Evolutionary conservation across 2,797 vertebrate genomes (phyloP).

Genomic region (Mus spretus): DNA sequence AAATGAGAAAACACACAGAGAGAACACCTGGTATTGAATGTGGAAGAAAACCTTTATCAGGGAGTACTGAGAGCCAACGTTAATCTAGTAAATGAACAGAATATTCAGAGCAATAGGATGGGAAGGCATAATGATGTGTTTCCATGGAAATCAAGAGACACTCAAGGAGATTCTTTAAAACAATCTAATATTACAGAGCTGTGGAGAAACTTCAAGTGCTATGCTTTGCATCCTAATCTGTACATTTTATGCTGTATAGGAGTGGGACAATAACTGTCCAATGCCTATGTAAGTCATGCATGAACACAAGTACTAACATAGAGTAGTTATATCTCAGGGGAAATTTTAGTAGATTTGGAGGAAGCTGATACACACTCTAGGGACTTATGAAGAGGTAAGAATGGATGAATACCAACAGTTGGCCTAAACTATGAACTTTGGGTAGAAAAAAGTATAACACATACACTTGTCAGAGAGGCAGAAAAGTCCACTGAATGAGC

Average conservation of each 20-base stretch:
- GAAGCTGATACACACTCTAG: background rate
- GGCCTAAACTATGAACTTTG: background rate
- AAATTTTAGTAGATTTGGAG: constrained; percentile 5
- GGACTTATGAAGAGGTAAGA: background rate
- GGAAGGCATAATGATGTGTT: constrained; percentile 29
- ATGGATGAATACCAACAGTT: background rate
- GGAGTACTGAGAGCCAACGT: background rate
- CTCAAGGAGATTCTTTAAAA: constrained; percentile 57
- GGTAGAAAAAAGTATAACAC: constrained; percentile 23
- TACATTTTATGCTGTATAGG: constrained; percentile 11
- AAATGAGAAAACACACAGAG: constrained; percentile 31
- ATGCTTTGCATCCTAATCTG: constrained; percentile 37
- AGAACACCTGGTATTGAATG: background rate
- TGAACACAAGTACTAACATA: background rate
- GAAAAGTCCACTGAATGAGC: background rate
- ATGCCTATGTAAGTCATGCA: constrained; percentile 27
- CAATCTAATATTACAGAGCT: background rate
- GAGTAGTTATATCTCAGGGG: background rate
- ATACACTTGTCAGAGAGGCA: background rate
- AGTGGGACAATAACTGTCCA: constrained; percentile 8
- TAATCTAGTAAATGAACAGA: constrained; percentile 5
- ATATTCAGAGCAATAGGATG: constrained; percentile 25
- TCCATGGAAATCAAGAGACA: constrained; percentile 68
- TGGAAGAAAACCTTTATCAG: background rate
- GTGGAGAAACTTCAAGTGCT: background rate